Conservation (phyloP, 1,140 invertebrate species). For the Homarus americanus region DNA sequence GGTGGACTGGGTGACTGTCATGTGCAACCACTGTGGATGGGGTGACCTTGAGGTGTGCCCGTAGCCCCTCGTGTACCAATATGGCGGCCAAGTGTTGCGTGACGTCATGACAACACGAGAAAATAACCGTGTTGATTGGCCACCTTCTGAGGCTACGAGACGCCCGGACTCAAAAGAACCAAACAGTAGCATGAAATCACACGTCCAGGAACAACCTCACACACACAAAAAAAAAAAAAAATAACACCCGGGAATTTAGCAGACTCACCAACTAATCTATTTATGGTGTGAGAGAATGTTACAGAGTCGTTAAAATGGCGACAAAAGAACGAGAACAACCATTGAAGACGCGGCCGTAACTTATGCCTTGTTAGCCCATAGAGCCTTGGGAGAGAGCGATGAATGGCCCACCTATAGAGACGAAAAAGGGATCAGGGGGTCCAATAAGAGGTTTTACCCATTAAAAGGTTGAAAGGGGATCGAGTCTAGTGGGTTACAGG, state of each 20-base stretch:
- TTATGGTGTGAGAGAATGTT: constrained; percentile 41
- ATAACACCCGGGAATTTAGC: constrained; percentile 10
- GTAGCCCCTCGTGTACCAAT: no score
- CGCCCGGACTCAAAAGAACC: no score
- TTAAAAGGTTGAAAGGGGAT: background rate
- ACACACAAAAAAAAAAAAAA: background rate
- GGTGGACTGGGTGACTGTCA: no score
- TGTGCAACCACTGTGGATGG: no score
- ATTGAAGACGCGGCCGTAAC: constrained; percentile 3
- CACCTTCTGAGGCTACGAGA: no score
- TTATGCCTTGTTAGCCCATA: constrained; percentile 38
- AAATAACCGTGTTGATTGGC: no score
- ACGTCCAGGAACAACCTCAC: background rate
- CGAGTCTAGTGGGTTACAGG: background rate
- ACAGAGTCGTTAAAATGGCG: constrained; percentile 23
- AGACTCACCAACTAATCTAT: constrained; percentile 37
- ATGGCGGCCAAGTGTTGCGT: no score
- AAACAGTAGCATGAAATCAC: background rate
- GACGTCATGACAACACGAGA: no score
- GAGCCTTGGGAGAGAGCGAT: background rate
- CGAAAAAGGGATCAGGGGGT: background rate
- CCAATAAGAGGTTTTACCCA: background rate
- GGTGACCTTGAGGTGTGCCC: no score
- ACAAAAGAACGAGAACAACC: constrained; percentile 16
- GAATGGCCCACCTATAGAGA: background rate